Evolutionary conservation across 2,888 invertebrate genomes (phyloP), one percentile per base, ranked within the genome.

Genomic region (Tuta absoluta): DNA sequence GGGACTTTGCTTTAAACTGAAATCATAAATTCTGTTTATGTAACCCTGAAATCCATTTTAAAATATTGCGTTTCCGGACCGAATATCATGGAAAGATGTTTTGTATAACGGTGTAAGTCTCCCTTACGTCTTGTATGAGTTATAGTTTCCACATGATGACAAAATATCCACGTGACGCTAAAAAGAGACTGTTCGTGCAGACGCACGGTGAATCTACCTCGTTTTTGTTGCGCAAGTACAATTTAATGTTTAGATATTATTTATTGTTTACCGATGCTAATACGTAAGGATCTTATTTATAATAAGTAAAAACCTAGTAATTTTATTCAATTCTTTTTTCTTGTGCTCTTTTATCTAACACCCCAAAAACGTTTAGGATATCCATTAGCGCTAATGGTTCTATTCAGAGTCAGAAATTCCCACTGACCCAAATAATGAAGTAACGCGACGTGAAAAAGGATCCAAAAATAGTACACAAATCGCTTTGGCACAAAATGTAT

Each of bases 181-280:
- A 73, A 37, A 48, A 60, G 49, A 62, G 63, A 67, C 72, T 72
- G 68, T 72, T 78, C 78, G 88, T 88, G 87, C 82, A 73, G n/a
- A 19, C 70, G 83, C 88, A 89, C 85, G 72, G 80, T 83, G 81
- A 85, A 91, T 91, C 91, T 91, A 91, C 91, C 91, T 91, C 91
- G 89, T 87, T 89, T 82, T 87, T 85, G 81, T 89, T 87, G 82
- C 75, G 76, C 79, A 88, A 90, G 87, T 89, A 89, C 87, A 87
- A 89, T 82, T 83, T 84, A 82, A 76, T 78, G 67, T 75, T 84
- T 84, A 87, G 82, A 80, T 33, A 33, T 75, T 85, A 84, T 91
- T 91, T 91, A 91, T 91, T 91, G 83, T 82, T 84, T 82, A 77
- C 77, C 75, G 76, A 77, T 80, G 79, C 75, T 70, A 70, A 72